phyloP scores from a whole-genome alignment of 2,113 vertebrate genomes.

The Proteles cristata region DNA sequence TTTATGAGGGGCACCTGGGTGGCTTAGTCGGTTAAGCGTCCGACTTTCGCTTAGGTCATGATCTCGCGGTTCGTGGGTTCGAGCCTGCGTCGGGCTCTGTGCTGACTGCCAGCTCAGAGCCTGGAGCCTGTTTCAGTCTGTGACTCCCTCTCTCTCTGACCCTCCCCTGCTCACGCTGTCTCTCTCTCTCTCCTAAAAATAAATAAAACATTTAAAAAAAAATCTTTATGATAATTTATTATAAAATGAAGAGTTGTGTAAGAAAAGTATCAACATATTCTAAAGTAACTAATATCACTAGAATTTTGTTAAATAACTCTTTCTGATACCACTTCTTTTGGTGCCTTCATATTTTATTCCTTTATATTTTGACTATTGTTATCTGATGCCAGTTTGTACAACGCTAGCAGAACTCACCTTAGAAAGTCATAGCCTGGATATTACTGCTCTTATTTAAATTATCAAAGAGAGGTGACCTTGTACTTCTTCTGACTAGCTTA shows the following conservation, averaged over 20 bases:
- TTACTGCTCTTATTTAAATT: slow-evolving; percentile 20
- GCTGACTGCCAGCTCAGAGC: too few species aligned
- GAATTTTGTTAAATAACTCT: not conserved
- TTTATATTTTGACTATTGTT: not conserved
- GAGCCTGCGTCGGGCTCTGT: too few species aligned
- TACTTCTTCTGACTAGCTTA: not conserved
- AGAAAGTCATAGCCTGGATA: not conserved
- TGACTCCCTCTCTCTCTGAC: too few species aligned
- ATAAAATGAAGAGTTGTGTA: not conserved
- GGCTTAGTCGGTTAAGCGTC: too few species aligned
- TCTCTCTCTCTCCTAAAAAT: too few species aligned
- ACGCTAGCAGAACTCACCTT: not conserved
- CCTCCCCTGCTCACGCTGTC: too few species aligned
- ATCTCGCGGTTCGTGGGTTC: too few species aligned
- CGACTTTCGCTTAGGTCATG: too few species aligned
- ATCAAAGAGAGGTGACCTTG: slow-evolving; percentile 22
- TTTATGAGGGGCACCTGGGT: too few species aligned
- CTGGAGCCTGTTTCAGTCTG: too few species aligned
- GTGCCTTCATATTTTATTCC: not conserved
- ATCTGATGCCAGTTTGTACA: not conserved
- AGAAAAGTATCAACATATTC: not conserved
- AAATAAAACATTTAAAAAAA: too few species aligned
- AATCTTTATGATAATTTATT: not conserved
- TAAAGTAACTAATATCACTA: not conserved
- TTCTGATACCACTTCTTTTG: not conserved